Conservation (phyloP, 2,888 invertebrate genomes). For the Rhingia campestris region DNA sequence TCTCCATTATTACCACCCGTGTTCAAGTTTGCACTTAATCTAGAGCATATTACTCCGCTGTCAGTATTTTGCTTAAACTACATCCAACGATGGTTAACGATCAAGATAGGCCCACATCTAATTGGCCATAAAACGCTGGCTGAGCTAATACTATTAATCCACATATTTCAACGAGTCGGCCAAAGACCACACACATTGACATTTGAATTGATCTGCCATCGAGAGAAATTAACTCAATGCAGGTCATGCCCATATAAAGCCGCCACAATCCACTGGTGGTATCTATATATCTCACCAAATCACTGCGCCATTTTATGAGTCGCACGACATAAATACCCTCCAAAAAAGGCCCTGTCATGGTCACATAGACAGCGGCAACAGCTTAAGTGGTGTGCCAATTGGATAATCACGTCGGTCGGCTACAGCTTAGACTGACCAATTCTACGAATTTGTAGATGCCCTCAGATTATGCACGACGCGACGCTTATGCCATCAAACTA, state of each 20-base stretch:
- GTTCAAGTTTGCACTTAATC: neutral
- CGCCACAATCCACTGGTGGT: too few species aligned
- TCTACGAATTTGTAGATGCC: neutral
- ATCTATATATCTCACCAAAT: neutral
- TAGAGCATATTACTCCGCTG: too few species aligned
- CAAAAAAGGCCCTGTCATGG: conserved; percentile 28
- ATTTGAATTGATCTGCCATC: conserved; percentile 19
- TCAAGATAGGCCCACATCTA: too few species aligned
- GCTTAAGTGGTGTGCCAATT: conserved; percentile 11
- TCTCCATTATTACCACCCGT: conserved; percentile 4
- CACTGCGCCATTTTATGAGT: too few species aligned
- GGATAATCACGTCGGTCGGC: conserved; percentile 25
- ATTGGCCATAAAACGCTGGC: too few species aligned
- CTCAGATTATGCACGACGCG: neutral
- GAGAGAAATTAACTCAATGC: neutral
- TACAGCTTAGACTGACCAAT: neutral
- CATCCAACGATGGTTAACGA: too few species aligned
- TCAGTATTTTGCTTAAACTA: too few species aligned
- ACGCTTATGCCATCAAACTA: conserved; percentile 38
- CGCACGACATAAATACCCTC: conserved; percentile 24
- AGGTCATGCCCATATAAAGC: too few species aligned
- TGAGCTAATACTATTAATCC: too few species aligned
- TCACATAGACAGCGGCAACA: neutral
- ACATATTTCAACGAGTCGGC: too few species aligned
- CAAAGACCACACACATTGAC: too few species aligned